Evolutionary conservation across 2,113 vertebrate genomes (phyloP), one percentile per base, ranked within the genome.

Genomic region (Hemibagrus wyckioides): DNA sequence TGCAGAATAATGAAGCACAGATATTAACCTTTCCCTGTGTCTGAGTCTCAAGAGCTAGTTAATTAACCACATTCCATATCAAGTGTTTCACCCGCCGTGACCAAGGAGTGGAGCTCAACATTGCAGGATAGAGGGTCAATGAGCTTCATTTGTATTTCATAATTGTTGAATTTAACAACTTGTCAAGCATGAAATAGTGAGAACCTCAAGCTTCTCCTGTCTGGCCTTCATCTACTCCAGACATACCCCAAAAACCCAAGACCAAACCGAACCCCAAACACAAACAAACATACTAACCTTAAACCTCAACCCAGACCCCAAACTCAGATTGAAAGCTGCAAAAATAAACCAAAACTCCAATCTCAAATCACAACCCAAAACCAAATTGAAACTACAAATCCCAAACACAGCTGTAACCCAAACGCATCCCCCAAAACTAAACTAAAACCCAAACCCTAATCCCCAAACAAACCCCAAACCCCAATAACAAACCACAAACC

Each of bases 51-150:
- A 44, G 65, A 73, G 65, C 33, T 36, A 86, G 36, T n/a, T 82
- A 86, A 86, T 86, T 86, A 86, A 73, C 28, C 85, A 59, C 50
- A 67, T 86, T 59, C 52, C 52, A 33, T 44, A 82, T 82, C 28
- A 48, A 82, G 65, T 44, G 25, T 19, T 86, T 71, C 52, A 80
- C 30, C 57, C 21, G 6, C 73, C 57, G 14, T 80, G 44, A 86
- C 56, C 41, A 77, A 39, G 30, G 33, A 14, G 30, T 10, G 13
- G 14, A 63, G 59, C 33, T 33, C 41, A 79, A 52, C 57, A 6
- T 14, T 48, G 25, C 56, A 25, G 44, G 65, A 59, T 9, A 0
- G 0, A 4, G 23, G 84, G 44, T 39, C 44, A 86, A 10, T 17
- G 57, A 57, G 23, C 44, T 44, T 36, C 33, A 65, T 80, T 65